Conservation (phyloP, 2,797 vertebrate genomes). For the Sphenopsis melanotis region DNA sequence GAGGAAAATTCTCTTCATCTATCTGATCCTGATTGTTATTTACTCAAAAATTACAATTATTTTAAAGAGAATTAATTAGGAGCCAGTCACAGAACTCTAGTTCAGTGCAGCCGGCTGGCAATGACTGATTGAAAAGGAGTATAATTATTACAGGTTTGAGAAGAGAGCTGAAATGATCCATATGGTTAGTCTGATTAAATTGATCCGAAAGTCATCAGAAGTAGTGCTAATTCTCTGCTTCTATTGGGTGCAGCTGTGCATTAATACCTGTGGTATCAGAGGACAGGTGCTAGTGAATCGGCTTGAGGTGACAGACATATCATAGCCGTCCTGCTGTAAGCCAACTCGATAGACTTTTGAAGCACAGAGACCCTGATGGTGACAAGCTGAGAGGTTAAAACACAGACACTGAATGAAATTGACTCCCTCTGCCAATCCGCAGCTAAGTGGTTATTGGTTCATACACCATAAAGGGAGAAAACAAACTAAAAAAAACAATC, state of each 20-base stretch:
- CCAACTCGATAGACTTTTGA: not conserved
- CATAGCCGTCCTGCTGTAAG: not conserved
- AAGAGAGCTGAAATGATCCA: constrained; percentile 62
- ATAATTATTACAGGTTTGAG: constrained; percentile 61
- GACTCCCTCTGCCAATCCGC: not conserved
- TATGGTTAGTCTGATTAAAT: constrained; percentile 59
- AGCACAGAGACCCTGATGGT: not conserved
- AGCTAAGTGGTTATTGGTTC: not conserved
- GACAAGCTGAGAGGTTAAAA: not conserved
- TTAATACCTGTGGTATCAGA: not conserved
- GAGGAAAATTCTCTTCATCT: not conserved
- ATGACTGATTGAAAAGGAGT: constrained; percentile 30
- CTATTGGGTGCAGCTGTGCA: not conserved
- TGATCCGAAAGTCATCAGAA: constrained; percentile 49
- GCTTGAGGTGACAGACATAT: not conserved
- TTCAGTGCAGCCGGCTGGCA: constrained; percentile 12
- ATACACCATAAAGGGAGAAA: not conserved
- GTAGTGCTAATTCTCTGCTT: not conserved
- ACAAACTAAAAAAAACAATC: not conserved
- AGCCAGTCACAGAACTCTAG: not conserved
- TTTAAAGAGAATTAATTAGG: constrained; percentile 3
- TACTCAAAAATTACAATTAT: constrained; percentile 23
- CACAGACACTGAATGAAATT: not conserved
- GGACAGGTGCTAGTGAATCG: not conserved
- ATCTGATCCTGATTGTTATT: constrained; percentile 16